Evolutionary conservation across 1,140 invertebrate genomes (phyloP).

Genomic region (Plectrocnemia conspersa): DNA sequence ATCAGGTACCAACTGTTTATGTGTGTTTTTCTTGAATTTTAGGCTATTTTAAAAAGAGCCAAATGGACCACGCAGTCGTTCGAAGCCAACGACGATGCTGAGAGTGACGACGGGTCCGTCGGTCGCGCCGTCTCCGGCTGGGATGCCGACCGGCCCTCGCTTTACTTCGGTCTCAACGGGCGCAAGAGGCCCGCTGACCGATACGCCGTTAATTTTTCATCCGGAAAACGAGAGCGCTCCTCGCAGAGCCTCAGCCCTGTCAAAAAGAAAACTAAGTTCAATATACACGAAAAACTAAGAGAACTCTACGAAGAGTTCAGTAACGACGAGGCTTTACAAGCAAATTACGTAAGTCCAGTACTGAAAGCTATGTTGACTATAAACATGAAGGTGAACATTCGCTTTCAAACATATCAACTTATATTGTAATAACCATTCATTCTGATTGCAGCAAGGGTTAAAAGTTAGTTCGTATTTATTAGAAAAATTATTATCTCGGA

Average conservation of each 20-base stretch:
- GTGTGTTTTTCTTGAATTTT: slow-evolving; percentile 18
- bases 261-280: slow-evolving; percentile 49
- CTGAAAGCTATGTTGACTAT: not conserved
- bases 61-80: slow-evolving; percentile 23
- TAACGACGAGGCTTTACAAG: slow-evolving; percentile 47
- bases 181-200: slow-evolving; percentile 24
- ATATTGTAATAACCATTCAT: slow-evolving; percentile 9
- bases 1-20: no score
- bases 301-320: slow-evolving; percentile 53
- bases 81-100: slow-evolving; percentile 25
- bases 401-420: not conserved
- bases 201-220: slow-evolving; percentile 41
- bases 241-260: slow-evolving; percentile 41
- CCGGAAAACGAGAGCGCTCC: slow-evolving; percentile 38
- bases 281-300: slow-evolving; percentile 57
- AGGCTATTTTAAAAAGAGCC: slow-evolving; percentile 33
- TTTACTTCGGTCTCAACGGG: slow-evolving; percentile 19
- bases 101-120: slow-evolving; percentile 29
- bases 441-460: slow-evolving; percentile 56
- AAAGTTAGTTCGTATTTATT: slow-evolving; percentile 74
- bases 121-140: slow-evolving; percentile 18
- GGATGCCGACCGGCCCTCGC: slow-evolving; percentile 18
- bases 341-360: slow-evolving; percentile 46
- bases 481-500: slow-evolving; percentile 76
- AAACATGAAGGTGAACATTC: not conserved